A percentile compares a stretch with the other conserved stretches of the same genome.
Conservation (phyloP, 2,113 vertebrate genomes). For the Silurus asotus region DNA sequence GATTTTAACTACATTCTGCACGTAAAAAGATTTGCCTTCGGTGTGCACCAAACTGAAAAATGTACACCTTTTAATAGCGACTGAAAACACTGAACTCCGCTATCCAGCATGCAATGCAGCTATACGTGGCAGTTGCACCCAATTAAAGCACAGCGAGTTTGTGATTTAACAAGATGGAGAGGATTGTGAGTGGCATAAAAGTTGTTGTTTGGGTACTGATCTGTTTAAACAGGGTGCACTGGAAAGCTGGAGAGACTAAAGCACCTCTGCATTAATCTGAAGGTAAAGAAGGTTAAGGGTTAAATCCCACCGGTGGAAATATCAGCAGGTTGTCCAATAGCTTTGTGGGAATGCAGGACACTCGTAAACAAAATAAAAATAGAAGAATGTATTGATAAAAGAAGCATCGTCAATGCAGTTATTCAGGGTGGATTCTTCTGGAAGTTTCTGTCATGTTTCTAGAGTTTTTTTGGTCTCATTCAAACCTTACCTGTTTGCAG, state of each 20-base stretch:
- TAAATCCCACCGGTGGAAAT: neutral
- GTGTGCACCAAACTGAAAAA: too few relatives aligned
- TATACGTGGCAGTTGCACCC: too few relatives aligned
- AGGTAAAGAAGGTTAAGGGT: neutral
- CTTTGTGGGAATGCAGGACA: neutral
- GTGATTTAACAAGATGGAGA: too few relatives aligned
- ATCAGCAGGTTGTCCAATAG: neutral
- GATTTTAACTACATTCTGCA: too few relatives aligned
- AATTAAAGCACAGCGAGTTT: neutral
- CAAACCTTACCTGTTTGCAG: neutral
- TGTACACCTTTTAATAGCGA: too few relatives aligned
- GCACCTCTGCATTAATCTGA: neutral
- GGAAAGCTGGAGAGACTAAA: neutral
- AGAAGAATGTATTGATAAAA: too few relatives aligned
- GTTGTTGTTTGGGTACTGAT: neutral
- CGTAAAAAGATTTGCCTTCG: too few relatives aligned
- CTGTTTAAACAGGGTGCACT: neutral
- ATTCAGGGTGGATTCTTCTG: neutral
- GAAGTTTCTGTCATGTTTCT: neutral
- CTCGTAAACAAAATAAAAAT: too few relatives aligned
- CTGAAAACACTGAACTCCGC: too few relatives aligned
- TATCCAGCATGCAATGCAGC: too few relatives aligned
- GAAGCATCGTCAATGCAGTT: neutral
- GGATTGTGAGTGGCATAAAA: neutral
- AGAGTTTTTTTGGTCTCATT: neutral